Conservation (phyloP, 2,113 vertebrate genomes). For the Otolemur garnettii region DNA sequence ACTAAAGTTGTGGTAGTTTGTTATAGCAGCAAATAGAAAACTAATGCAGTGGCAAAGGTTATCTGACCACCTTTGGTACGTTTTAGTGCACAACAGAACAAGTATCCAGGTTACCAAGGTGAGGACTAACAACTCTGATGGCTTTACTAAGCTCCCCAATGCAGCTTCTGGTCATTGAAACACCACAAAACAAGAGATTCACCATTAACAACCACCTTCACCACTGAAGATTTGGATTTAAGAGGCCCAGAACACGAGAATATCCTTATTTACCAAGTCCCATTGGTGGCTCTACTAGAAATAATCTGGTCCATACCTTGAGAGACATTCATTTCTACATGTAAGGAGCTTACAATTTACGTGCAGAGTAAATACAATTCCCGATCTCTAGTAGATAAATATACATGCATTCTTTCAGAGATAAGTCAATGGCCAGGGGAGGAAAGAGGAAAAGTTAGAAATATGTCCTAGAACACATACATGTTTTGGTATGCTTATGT, state of each 20-base stretch:
- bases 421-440: neutral
- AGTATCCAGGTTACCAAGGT: neutral
- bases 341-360: neutral
- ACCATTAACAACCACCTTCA: neutral
- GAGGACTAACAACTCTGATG: neutral
- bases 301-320: neutral
- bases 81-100: neutral
- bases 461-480: neutral
- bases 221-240: neutral
- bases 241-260: neutral
- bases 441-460: neutral
- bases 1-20: neutral
- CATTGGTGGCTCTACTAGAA: neutral
- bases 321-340: neutral
- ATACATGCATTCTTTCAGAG: slow-evolving; percentile 1
- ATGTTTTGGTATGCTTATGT: neutral
- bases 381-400: neutral
- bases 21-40: neutral
- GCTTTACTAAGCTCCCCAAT: neutral
- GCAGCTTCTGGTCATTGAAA: neutral
- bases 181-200: neutral
- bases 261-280: neutral
- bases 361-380: neutral
- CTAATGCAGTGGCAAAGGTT: neutral
- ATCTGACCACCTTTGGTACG: neutral